Evolutionary conservation across 2,113 vertebrate genomes (phyloP).

Genomic region (Hydropotes inermis): DNA sequence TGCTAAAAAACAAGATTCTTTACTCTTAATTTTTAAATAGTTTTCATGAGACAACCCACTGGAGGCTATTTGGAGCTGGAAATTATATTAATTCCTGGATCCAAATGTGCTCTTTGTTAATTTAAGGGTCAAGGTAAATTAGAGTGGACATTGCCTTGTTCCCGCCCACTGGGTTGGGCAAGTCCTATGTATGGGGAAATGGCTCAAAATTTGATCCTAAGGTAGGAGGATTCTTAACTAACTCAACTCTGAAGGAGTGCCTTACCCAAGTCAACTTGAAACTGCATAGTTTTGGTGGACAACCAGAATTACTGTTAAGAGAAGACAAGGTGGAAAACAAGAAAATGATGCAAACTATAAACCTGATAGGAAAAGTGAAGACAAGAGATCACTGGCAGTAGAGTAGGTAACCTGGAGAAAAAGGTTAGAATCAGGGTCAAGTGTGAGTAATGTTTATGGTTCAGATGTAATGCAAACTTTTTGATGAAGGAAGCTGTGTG

Average conservation of each 20-base stretch:
- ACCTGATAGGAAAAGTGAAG: neutral
- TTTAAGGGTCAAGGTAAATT: neutral
- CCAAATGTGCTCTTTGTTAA: neutral
- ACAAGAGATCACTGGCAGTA: neutral
- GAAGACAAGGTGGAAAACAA: neutral
- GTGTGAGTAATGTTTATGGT: neutral
- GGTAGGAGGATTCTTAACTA: neutral
- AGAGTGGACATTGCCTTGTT: neutral
- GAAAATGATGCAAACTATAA: neutral
- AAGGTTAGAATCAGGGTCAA: neutral
- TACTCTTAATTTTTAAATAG: slow-evolving; percentile 20
- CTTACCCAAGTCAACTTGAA: neutral
- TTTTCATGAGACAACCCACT: neutral
- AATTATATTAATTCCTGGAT: neutral
- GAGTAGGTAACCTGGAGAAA: neutral
- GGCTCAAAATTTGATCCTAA: neutral
- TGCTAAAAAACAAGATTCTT: neutral
- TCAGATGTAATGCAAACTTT: neutral
- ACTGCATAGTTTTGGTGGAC: neutral
- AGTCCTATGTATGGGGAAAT: neutral
- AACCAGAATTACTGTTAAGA: neutral
- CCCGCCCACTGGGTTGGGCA: neutral
- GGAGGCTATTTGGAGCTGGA: neutral
- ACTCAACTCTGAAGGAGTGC: neutral
- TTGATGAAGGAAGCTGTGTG: neutral